Base-by-base conservation (phyloP, 37 sponge, comb jelly and placozoan genomes). In the Petrosia ficiformis region DNA sequence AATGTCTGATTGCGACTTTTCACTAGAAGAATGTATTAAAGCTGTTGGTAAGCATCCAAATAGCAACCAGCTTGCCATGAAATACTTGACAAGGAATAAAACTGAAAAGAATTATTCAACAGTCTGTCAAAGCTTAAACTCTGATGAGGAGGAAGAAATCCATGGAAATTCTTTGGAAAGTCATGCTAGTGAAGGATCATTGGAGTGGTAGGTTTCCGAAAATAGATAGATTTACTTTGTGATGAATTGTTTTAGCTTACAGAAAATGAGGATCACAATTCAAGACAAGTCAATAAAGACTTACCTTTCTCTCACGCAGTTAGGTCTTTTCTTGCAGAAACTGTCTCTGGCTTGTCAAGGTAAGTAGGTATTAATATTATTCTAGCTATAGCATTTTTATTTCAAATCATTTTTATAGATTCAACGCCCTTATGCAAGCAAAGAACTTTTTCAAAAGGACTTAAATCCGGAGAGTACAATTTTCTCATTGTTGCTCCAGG, bases 401-500 rank as follows among this genome's bases (percentile, higher is more conserved):
- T 19, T 48, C 16, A 48, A 10, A 48, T 16, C 16, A 16, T 48
- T 10, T n/a, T n/a, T n/a, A n/a, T n/a, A n/a, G n/a, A n/a, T n/a
- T n/a, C 14, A 48, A 26, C 28, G 21, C n/a, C 41, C 41, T 6
- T 35, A 22, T 10, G 22, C 43, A 60, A 14, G 1, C 19, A 14
- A 29, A 30, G 79, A 36, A 8, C 6, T 32, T 67, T 79, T 52
- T 36, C 70, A 22, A 59, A 79, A 35, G 39, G 65, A 69, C 52
- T 79, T 36, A 44, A 68, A 32, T 5, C 5, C 1, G 71, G 79
- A 36, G 68, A 57, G 32, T 70, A 70, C 8, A 67, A 79, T 52
- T 37, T 79, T 22, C 33, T 79, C n/a, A 48, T 79, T 2, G 58
- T 44, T 54, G 29, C 79, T 32, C 70, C 79, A 56, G 78, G 78